Evolutionary conservation across 2,888 invertebrate species (phyloP), one percentile per base, ranked within the genome.

Genomic region (Cheilosia vulpina): DNA sequence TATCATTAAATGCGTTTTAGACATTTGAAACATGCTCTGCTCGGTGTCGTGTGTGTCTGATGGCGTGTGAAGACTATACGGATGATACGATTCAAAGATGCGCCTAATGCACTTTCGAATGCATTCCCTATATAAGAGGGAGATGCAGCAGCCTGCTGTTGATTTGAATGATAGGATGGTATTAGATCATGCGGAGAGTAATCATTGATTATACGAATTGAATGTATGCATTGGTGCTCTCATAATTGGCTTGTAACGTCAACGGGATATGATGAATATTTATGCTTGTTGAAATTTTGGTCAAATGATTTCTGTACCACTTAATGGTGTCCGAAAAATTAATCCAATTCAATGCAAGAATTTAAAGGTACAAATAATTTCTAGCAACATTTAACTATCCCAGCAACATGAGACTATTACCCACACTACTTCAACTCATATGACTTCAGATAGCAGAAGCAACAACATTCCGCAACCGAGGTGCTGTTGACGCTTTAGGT

Each of bases 11-110:
- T 63, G 73, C 27, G 17, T 38, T 72, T 72, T 47, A 21, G 72
- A 43, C 38, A 55, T 53, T 53, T 82, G 52, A 65, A 65, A 66
- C 73, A 62, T 19, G 38, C 34, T 79, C 58, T 63, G 11, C 24
- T 69, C 7, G 50, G 21, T 78, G 41, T 38, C 50, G 72, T 73
- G n/a, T 60, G 17, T 43, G 43, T 66, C 43, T 65, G 81, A 81
- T 76, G 69, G 76, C 68, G 62, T 82, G 57, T 68, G 68, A 78
- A 78, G 72, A 68, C 34, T 41, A 11, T 41, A 11, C 3, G 34
- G 3, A 38, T 13, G 21, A 31, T 55, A 47, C 38, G 43, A 57
- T 81, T 50, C 24, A 53, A 75, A 62, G 68, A 81, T 73, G 43
- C 50, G 15, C 17, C 19, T 68, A 31, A 81, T 81, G 57, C 41